These are phyloP conservation scores for Notarius quadriscutis DNA, from an alignment of 2,113 vertebrate genomes.

Conservation along the genomic window DNA sequence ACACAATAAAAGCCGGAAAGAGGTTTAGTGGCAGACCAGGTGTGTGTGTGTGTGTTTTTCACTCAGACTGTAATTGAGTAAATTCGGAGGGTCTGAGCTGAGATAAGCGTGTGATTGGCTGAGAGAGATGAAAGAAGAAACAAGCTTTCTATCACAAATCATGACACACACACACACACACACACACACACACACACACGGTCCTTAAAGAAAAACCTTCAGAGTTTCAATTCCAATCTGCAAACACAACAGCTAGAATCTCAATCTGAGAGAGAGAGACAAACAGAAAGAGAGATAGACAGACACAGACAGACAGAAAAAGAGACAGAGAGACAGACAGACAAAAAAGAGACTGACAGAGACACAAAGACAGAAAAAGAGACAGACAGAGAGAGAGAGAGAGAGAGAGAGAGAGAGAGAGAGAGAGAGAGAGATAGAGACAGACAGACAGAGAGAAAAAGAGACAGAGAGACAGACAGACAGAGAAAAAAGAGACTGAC, in stretches of 20 bases:
- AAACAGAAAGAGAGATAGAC: background rate
- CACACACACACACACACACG: background rate
- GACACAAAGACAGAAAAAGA: background rate
- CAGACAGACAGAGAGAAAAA: no score
- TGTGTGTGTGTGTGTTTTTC: conserved; percentile 13
- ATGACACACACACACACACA: conserved; percentile 7
- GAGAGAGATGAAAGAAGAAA: conserved; percentile 29
- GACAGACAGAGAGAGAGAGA: background rate
- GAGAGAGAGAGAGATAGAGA: no score
- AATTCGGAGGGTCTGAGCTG: conserved; percentile 36
- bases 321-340: background rate
- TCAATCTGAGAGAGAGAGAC: background rate
- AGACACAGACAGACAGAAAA: no score
- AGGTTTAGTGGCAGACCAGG: background rate
- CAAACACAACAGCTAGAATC: background rate
- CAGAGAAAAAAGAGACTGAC: no score
- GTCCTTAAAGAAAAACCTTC: background rate
- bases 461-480: background rate
- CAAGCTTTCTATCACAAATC: conserved; percentile 20
- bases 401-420: background rate
- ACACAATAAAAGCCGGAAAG: background rate
- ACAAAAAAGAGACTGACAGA: background rate
- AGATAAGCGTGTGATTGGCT: conserved; percentile 53
- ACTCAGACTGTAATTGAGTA: conserved; percentile 41
- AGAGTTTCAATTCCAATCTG: background rate